Evolutionary conservation across 2,797 vertebrate genomes (phyloP), one percentile per base, ranked within the genome.

Genomic region (Lutjanus campechanus): DNA sequence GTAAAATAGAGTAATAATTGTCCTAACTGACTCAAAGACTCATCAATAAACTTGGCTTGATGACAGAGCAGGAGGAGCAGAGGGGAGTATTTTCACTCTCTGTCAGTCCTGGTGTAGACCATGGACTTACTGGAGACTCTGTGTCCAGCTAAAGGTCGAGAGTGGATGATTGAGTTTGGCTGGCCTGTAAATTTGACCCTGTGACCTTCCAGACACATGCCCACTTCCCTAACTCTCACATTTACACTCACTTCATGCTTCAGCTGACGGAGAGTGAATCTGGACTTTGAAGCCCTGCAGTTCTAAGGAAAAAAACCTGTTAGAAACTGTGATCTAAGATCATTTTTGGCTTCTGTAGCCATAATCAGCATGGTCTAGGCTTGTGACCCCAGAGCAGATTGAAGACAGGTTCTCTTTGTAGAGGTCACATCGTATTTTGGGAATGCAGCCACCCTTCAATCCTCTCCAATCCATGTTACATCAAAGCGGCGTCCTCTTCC

Each of bases 391-490:
- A 75, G 65, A 73, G 73, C 40, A 86, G 84, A 88, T 87, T 89
- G 84, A 81, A 85, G 63, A 69, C 84, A 58, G 60, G 67, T 51
- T 86, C 64, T 69, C 55, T 67, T 81, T 70, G 67, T 50, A 69
- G 76, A 91, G 90, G 91, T 92, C 90, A 89, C 73, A 62, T 85
- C 25, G 44, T 85, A 80, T 84, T 87, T 89, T 83, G 78, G 91
- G 88, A 90, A 76, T 10, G 70, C 76, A 41, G 62, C 86, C 89
- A 89, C 58, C 13, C 53, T 76, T 66, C 76, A 87, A 55, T 88
- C 83, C 60, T 13, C 36, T 90, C 83, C 82, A 73, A 84, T 83
- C 77, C 73, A 55, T 67, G 64, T 6, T 69, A 83, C 85, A 88
- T 92, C 91, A 92, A 93, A 92, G 91, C 73, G 1, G 22, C 68